A percentile compares a stretch with the other conserved stretches of the same genome.
Evolutionary conservation across 1,140 invertebrate species (phyloP).

Genomic region (Dendroctonus valens): DNA sequence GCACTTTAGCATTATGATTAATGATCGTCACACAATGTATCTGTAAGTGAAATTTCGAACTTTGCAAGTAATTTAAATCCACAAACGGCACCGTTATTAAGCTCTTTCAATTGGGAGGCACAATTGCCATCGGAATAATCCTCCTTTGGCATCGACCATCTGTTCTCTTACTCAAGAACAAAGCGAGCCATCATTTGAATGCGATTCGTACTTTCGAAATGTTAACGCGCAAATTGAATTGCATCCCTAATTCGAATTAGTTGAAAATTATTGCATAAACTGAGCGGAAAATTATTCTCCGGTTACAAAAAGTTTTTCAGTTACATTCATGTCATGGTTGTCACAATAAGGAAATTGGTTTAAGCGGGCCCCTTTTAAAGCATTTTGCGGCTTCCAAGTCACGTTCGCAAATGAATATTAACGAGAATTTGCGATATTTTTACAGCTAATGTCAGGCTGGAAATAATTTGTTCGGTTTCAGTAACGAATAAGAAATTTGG

Average conservation of each 20-base stretch:
- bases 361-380: conserved; percentile 22
- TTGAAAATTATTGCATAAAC: conserved; percentile 21
- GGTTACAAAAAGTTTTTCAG: conserved; percentile 25
- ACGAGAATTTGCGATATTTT: conserved; percentile 25
- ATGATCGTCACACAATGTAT: too few relatives aligned
- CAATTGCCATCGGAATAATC: too few relatives aligned
- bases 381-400: conserved; percentile 27
- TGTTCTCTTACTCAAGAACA: too few relatives aligned
- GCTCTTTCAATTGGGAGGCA: too few relatives aligned
- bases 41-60: too few relatives aligned
- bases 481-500: too few relatives aligned
- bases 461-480: too few relatives aligned
- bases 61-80: too few relatives aligned
- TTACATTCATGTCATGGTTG: conserved; percentile 25
- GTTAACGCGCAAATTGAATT: conserved; percentile 13
- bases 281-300: conserved; percentile 1
- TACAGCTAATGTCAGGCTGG: not conserved
- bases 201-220: not conserved
- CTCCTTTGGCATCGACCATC: too few relatives aligned
- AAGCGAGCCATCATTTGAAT: too few relatives aligned
- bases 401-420: conserved; percentile 31
- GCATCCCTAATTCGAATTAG: conserved; percentile 15
- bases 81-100: too few relatives aligned
- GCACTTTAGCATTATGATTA: too few relatives aligned
- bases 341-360: conserved; percentile 31